Conservation (phyloP, 2,113 vertebrate species). For the Stictonetta naevosa region DNA sequence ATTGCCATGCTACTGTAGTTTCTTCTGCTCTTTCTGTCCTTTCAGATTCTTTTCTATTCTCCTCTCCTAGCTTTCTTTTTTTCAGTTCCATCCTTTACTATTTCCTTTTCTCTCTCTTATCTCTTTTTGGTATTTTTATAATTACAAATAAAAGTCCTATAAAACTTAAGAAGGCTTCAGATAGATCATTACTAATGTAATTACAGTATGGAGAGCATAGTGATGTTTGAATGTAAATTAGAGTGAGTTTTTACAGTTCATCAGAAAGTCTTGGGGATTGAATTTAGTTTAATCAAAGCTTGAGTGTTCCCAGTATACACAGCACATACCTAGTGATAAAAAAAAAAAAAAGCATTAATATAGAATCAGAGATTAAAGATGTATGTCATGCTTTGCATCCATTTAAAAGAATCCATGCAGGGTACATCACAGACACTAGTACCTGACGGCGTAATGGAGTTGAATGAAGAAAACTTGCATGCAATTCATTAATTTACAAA, state of each 20-base stretch:
- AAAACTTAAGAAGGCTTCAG: constrained; percentile 39
- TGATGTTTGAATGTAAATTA: constrained; percentile 62
- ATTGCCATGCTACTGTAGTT: background rate
- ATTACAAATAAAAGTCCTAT: constrained; percentile 32
- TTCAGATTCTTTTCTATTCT: background rate
- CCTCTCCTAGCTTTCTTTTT: background rate
- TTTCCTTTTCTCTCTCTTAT: background rate
- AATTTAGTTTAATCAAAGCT: constrained; percentile 69
- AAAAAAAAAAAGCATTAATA: background rate
- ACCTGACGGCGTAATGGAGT: background rate
- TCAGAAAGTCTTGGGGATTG: constrained; percentile 41
- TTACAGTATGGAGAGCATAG: constrained; percentile 19
- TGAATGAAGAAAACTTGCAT: background rate
- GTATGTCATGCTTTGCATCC: background rate
- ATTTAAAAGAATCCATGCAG: background rate
- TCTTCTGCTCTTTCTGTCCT: background rate
- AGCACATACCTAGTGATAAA: background rate
- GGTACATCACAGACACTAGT: background rate
- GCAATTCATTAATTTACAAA: background rate
- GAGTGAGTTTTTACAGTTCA: constrained; percentile 55
- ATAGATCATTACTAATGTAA: constrained; percentile 63
- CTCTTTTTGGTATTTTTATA: constrained; percentile 6
- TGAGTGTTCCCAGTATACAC: constrained; percentile 43
- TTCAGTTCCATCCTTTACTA: background rate
- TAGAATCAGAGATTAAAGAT: constrained; percentile 2